Conservation (phyloP, 37 sponge, comb jelly and placozoan species). For the Chondrilla cf. caribensis region DNA sequence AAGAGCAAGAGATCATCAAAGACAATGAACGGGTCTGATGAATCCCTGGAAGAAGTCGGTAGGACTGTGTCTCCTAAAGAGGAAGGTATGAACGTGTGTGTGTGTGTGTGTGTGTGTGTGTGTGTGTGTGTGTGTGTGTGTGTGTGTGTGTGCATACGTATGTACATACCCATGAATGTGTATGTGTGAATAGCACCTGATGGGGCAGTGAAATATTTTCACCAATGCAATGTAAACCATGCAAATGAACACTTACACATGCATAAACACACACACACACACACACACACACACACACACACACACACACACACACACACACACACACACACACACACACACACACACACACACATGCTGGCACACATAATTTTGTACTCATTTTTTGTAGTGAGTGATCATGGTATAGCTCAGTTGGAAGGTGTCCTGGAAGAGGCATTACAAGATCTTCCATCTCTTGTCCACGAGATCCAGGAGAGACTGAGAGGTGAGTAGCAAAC, state of each 20-base stretch:
- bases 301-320: too few species aligned
- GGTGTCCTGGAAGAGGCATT: conserved; percentile 67
- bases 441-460: conserved; percentile 65
- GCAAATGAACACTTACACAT: background rate
- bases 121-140: conserved; percentile 44
- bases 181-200: too few species aligned
- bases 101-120: background rate
- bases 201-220: too few species aligned
- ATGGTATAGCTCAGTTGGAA: conserved; percentile 65
- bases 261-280: background rate
- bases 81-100: conserved; percentile 67
- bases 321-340: too few species aligned
- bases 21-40: conserved; percentile 36
- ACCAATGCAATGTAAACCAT: background rate
- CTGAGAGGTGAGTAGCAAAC: conserved; percentile 36
- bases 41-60: conserved; percentile 28
- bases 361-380: too few species aligned
- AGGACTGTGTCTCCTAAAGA: conserved; percentile 55
- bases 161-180: too few species aligned
- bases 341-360: too few species aligned
- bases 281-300: too few species aligned
- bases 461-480: conserved; percentile 71
- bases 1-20: background rate
- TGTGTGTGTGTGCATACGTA: background rate
- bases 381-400: conserved; percentile 55